phyloP scores from a whole-genome alignment of 1,140 invertebrate species.

The Trichonephila clavata region DNA sequence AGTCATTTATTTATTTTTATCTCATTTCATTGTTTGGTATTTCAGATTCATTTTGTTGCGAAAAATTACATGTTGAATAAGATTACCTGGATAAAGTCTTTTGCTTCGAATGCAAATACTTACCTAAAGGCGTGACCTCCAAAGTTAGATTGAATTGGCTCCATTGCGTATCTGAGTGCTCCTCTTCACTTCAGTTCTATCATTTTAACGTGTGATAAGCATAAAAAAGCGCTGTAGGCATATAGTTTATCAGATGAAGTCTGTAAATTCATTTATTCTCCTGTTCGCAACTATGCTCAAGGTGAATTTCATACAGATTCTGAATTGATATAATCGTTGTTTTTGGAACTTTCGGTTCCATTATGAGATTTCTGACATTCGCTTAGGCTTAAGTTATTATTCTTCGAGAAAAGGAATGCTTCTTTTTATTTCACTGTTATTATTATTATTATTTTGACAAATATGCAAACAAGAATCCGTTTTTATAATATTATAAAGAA shows the following conservation, averaged over 20 bases:
- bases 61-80: constrained; percentile 1
- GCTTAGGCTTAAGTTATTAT: no score
- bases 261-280: not conserved
- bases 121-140: not conserved
- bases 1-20: not conserved
- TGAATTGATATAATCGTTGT: not conserved
- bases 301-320: constrained; percentile 14
- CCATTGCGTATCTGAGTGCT: not conserved
- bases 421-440: no score
- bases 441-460: no score
- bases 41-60: not conserved
- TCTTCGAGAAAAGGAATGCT: no score
- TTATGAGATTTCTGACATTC: no score
- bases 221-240: not conserved
- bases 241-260: not conserved
- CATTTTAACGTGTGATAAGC: not conserved
- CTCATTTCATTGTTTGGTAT: not conserved
- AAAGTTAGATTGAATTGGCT: not conserved
- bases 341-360: no score
- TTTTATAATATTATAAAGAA: no score
- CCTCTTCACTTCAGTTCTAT: not conserved
- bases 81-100: not conserved
- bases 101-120: not conserved
- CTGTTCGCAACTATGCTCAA: not conserved
- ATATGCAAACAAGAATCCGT: no score